Evolutionary conservation across 2,113 vertebrate genomes (phyloP).

Genomic region (Grammatotria lemairii): DNA sequence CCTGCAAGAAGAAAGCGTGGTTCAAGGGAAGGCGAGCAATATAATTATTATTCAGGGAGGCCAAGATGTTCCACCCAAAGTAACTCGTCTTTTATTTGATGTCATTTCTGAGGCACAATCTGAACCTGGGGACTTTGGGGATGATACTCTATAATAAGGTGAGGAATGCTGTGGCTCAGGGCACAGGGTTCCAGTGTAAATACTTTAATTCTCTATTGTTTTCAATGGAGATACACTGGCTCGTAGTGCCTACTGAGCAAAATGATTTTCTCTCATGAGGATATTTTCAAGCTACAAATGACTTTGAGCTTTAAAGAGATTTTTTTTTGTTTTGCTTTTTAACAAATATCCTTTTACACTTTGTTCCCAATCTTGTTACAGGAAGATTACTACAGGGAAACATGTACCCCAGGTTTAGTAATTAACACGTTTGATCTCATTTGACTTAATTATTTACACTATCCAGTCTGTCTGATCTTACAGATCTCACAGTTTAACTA

Average conservation of each 20-base stretch:
- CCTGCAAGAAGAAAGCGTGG: not conserved
- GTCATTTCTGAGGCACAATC: not conserved
- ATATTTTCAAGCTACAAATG: not conserved
- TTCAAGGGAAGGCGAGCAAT: not conserved
- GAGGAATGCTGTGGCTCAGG: not conserved
- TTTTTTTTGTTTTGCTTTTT: not conserved
- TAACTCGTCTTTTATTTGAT: not conserved
- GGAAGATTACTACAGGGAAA: not conserved
- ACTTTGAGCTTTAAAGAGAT: not conserved
- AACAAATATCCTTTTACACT: not conserved
- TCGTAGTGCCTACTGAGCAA: not conserved
- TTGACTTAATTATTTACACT: not conserved
- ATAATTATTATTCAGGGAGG: slow-evolving; percentile 3
- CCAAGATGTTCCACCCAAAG: not conserved
- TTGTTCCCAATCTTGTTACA: not conserved
- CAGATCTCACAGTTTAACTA: not conserved
- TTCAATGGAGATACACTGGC: not conserved
- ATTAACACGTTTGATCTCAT: not conserved
- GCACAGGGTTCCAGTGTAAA: not conserved
- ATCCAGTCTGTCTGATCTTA: not conserved
- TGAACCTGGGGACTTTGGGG: not conserved
- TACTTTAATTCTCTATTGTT: not conserved
- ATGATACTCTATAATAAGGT: not conserved
- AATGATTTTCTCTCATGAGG: not conserved
- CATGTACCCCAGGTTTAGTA: not conserved